Percentiles rank a stretch among this genome's conserved stretches.
Conservation (phyloP, 2,888 invertebrate species). For the Scotopteryx bipunctaria region DNA sequence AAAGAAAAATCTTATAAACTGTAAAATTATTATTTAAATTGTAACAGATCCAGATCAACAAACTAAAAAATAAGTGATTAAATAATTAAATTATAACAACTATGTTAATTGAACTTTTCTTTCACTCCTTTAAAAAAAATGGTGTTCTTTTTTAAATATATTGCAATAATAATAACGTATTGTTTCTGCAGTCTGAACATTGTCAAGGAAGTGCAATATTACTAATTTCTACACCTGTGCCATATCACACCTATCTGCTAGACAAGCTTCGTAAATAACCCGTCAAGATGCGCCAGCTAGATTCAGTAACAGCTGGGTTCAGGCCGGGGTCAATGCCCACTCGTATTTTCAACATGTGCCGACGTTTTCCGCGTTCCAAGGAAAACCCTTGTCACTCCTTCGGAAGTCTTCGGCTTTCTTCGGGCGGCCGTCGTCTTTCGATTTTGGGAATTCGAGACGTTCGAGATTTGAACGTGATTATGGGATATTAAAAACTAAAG, state of each 20-base stretch:
- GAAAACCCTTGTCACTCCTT: slow-evolving; percentile 78
- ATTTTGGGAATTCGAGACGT: slow-evolving; percentile 26
- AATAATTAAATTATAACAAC: no score
- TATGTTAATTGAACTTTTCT: no score
- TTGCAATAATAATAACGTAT: no score
- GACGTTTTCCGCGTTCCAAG: slow-evolving; percentile 82
- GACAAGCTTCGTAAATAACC: slow-evolving; percentile 60
- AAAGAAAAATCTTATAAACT: slow-evolving; percentile 33
- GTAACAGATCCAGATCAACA: no score
- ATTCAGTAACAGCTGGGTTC: slow-evolving; percentile 77
- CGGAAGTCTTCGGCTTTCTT: slow-evolving; percentile 66
- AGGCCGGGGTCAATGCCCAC: slow-evolving; percentile 79
- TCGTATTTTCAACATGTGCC: slow-evolving; percentile 82
- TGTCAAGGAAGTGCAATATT: slow-evolving; percentile 1
- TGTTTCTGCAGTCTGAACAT: neutral
- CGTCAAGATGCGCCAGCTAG: slow-evolving; percentile 70
- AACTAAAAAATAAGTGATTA: slow-evolving; percentile 38
- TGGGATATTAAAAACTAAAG: no score
- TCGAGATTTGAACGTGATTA: slow-evolving; percentile 15
- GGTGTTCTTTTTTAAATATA: no score
- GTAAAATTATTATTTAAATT: slow-evolving; percentile 15
- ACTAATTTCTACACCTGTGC: slow-evolving; percentile 6
- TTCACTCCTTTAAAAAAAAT: no score
- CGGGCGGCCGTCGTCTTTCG: slow-evolving; percentile 50
- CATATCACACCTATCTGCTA: slow-evolving; percentile 24